Percentiles rank a stretch among this genome's conserved stretches.
These are phyloP conservation scores for Sebastes oblongus DNA, from an alignment of 2,797 vertebrate genomes.

Conservation along the genomic window DNA sequence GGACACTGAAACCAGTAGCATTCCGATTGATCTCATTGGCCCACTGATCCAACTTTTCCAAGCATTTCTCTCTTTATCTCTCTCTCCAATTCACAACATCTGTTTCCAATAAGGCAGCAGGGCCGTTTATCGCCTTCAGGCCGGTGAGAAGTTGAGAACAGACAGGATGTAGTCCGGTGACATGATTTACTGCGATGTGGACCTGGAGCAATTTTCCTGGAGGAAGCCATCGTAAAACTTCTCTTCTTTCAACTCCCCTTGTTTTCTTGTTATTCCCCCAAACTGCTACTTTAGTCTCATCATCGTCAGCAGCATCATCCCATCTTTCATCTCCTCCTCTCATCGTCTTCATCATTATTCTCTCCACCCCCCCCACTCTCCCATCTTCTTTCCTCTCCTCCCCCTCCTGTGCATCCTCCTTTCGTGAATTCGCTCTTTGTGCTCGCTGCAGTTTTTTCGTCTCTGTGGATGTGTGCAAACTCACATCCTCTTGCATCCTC, in stretches of 20 bases:
- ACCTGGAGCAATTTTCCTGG: slow-evolving; percentile 35
- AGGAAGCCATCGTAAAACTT: slow-evolving; percentile 34
- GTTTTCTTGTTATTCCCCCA: neutral
- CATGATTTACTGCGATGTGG: slow-evolving; percentile 59
- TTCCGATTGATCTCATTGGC: slow-evolving; percentile 21
- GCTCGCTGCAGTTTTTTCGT: slow-evolving; percentile 31
- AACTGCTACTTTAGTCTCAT: slow-evolving; percentile 49
- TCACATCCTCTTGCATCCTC: slow-evolving; percentile 49
- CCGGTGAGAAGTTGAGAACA: slow-evolving; percentile 63
- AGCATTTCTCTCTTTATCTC: neutral
- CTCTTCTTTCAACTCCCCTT: slow-evolving; percentile 11
- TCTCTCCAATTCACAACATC: slow-evolving; percentile 55
- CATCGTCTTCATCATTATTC: slow-evolving; percentile 60
- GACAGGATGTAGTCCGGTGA: slow-evolving; percentile 71
- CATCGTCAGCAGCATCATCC: slow-evolving; percentile 43
- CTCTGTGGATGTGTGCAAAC: slow-evolving; percentile 35
- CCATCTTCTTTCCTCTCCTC: neutral
- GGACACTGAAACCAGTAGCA: slow-evolving; percentile 26
- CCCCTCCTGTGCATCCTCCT: neutral
- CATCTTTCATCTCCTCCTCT: slow-evolving; percentile 60
- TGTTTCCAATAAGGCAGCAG: slow-evolving; percentile 66
- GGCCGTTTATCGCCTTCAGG: slow-evolving; percentile 61
- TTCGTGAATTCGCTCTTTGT: slow-evolving; percentile 62
- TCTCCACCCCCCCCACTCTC: slow-evolving; percentile 4
- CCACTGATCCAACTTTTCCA: neutral